phyloP scores from a whole-genome alignment of 2,113 vertebrate species.

The Ardeotis arabs region DNA sequence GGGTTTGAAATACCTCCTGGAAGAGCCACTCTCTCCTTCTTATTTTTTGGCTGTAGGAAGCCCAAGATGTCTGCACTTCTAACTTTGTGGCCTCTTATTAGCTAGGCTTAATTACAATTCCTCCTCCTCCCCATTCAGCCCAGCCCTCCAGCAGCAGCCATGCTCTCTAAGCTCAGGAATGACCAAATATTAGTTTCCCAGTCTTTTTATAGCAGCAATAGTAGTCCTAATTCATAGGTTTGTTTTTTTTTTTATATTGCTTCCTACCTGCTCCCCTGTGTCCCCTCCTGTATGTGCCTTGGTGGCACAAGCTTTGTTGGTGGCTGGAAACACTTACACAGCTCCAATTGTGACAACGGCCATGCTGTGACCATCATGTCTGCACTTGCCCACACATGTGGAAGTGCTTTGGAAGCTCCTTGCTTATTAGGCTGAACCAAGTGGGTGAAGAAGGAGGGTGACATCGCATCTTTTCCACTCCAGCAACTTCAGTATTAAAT shows the following conservation, averaged over 20 bases:
- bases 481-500: background rate
- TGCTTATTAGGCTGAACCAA: background rate
- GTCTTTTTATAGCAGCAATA: background rate
- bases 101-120: background rate
- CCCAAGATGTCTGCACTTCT: background rate
- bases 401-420: background rate
- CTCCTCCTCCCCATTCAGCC: background rate
- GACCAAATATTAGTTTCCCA: background rate
- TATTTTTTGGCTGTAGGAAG: background rate
- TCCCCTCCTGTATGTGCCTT: background rate
- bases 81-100: background rate
- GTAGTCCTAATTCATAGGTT: background rate
- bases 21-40: background rate
- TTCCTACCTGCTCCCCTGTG: accelerated
- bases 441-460: background rate
- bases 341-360: background rate
- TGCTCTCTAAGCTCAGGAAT: background rate
- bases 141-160: background rate
- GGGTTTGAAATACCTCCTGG: background rate
- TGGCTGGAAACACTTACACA: background rate
- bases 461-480: background rate
- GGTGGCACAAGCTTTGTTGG: background rate
- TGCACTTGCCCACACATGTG: accelerated
- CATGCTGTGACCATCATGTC: accelerated
- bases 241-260: background rate